A percentile compares a stretch with the other conserved stretches of the same genome.
These are phyloP conservation scores for Meloidogyne exigua DNA, from an alignment of 1,140 invertebrate species.

Conservation along the genomic window DNA sequence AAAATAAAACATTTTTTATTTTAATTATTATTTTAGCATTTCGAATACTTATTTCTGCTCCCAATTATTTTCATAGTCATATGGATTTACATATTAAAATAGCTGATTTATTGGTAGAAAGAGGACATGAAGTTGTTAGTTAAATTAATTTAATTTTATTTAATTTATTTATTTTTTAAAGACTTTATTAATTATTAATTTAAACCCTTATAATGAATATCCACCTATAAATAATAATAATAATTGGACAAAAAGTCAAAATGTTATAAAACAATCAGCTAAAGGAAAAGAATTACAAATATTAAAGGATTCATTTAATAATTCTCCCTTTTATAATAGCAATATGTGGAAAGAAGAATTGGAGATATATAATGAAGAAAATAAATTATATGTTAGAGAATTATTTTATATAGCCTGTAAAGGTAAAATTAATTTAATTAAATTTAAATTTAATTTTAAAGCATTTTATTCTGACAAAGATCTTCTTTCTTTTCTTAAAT, in stretches of 20 bases:
- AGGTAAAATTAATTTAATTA: slow-evolving; percentile 11
- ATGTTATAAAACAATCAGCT: slow-evolving; percentile 11
- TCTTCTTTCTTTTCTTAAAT: slow-evolving; percentile 12
- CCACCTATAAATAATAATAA: slow-evolving; percentile 2
- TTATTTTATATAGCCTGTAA: not conserved
- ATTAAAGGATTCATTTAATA: not conserved
- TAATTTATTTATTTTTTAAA: not conserved
- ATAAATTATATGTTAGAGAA: not conserved
- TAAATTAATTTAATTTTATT: not conserved
- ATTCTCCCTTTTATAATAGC: slow-evolving; percentile 9
- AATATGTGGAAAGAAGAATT: slow-evolving; percentile 7
- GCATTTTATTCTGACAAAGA: slow-evolving; percentile 8
- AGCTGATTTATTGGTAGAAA: slow-evolving; percentile 12
- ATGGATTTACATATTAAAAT: slow-evolving; percentile 10
- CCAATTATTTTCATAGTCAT: slow-evolving; percentile 23
- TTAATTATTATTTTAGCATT: not conserved
- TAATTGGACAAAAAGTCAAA: slow-evolving; percentile 18
- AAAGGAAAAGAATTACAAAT: not conserved
- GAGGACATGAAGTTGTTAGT: slow-evolving; percentile 17
- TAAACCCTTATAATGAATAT: not conserved
- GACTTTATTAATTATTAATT: slow-evolving; percentile 14
- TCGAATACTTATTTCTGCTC: slow-evolving; percentile 14
- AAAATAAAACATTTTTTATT: not conserved
- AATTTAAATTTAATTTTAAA: not conserved
- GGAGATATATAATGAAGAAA: not conserved